Conservation (phyloP, 2,797 vertebrate genomes). For the Gadopsis bispinosus region DNA sequence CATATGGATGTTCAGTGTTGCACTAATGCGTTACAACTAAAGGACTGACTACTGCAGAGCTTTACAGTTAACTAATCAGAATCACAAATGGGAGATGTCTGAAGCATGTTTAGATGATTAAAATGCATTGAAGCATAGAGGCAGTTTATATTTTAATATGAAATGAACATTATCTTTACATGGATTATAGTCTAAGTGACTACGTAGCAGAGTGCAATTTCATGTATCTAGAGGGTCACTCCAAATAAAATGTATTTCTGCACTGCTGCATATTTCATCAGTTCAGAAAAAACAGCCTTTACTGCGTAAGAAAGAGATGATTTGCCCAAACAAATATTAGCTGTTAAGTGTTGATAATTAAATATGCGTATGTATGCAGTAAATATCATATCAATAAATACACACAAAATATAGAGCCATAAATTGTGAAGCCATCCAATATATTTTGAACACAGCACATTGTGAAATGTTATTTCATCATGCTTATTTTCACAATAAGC, state of each 20-base stretch:
- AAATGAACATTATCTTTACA: conserved; percentile 41
- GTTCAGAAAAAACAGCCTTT: conserved; percentile 33
- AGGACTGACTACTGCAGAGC: conserved; percentile 25
- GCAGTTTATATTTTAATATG: conserved; percentile 30
- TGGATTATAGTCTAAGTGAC: conserved; percentile 30
- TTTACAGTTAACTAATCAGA: conserved; percentile 30
- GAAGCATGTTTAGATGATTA: conserved; percentile 31
- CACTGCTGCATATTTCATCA: conserved; percentile 33
- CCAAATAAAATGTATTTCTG: conserved; percentile 27
- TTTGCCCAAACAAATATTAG: conserved; percentile 24
- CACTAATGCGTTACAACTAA: conserved; percentile 51
- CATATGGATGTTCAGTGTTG: conserved; percentile 40
- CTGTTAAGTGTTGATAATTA: conserved; percentile 20
- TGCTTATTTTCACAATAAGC: conserved; percentile 1
- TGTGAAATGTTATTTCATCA: conserved; percentile 9
- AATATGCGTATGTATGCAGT: not conserved
- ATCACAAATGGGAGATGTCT: conserved; percentile 44
- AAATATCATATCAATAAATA: not conserved
- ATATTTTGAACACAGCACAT: not conserved
- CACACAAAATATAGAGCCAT: not conserved
- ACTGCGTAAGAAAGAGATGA: conserved; percentile 9
- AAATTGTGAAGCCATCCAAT: not conserved
- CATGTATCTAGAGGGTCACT: conserved; percentile 21
- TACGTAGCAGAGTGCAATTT: conserved; percentile 24
- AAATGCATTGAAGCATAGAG: conserved; percentile 43